These are phyloP conservation scores for Bufo bufo DNA, from an alignment of 2,113 vertebrate species.

Conservation along the genomic window DNA sequence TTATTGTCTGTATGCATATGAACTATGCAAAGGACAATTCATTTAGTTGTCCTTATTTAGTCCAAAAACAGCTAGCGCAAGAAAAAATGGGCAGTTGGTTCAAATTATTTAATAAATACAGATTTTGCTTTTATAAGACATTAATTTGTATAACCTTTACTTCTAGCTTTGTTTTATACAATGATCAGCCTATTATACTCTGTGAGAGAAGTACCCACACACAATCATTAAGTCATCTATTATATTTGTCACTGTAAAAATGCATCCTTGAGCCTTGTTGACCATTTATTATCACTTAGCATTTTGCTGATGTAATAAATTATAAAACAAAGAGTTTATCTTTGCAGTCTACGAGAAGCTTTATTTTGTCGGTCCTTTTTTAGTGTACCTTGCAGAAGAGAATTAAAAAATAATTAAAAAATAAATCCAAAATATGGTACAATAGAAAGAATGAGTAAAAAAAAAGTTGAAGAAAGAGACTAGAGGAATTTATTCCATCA, in stretches of 20 bases:
- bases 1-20: no score
- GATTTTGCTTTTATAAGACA: not conserved
- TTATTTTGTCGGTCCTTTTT: not conserved
- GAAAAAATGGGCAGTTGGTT: not conserved
- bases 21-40: no score
- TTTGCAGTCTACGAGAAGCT: not conserved
- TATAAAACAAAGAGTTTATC: conserved; percentile 18
- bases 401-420: not conserved
- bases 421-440: not conserved
- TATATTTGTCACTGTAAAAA: conserved; percentile 46
- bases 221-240: conserved; percentile 39
- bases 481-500: not conserved
- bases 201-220: not conserved
- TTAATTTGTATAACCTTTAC: conserved; percentile 2
- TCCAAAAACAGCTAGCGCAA: not conserved
- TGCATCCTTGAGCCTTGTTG: conserved; percentile 31
- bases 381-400: not conserved
- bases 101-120: not conserved
- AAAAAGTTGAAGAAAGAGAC: not conserved
- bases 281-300: conserved; percentile 48
- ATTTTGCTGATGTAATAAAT: conserved; percentile 19
- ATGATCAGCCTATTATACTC: conserved; percentile 38
- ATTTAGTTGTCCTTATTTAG: not conserved
- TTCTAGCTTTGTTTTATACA: conserved; percentile 1
- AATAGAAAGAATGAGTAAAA: not conserved